Evolutionary conservation across 1,140 invertebrate species (phyloP).

Genomic region (Bombus terrestris): DNA sequence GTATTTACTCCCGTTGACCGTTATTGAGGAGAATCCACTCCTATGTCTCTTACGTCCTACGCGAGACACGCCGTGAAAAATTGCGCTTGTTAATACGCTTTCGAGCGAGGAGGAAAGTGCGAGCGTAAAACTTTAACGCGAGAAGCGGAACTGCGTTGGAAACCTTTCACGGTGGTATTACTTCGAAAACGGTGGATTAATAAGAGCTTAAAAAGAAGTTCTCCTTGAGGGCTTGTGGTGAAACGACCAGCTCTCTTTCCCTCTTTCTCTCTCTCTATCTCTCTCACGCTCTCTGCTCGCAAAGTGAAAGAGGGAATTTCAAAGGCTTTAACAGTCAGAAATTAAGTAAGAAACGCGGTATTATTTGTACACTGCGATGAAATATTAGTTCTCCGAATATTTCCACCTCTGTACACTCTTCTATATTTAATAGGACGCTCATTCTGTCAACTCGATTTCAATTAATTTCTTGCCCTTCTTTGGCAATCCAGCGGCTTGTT

Average conservation of each 20-base stretch:
- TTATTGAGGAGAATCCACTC: background rate
- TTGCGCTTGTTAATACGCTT: background rate
- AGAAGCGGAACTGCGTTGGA: background rate
- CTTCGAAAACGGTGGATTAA: conserved; percentile 26
- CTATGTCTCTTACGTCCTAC: background rate
- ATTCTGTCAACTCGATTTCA: background rate
- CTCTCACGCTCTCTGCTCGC: too few relatives aligned
- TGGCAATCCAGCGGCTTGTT: background rate
- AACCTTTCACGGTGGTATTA: background rate
- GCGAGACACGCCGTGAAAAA: background rate
- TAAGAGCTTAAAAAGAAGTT: conserved; percentile 25
- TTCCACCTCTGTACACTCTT: too few relatives aligned
- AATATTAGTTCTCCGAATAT: background rate
- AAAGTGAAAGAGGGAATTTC: background rate
- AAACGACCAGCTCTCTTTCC: background rate
- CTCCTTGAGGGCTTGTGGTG: background rate
- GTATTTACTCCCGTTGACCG: background rate
- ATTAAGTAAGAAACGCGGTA: background rate
- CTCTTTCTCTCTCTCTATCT: too few relatives aligned
- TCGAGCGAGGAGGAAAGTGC: background rate
- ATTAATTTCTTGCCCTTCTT: background rate
- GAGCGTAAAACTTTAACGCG: background rate
- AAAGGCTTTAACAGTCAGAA: background rate
- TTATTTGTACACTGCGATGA: background rate
- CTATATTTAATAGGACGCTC: background rate